phyloP scores from a whole-genome alignment of 92 coral and sea anemone genomes.

The Epizoanthus rinbou region DNA sequence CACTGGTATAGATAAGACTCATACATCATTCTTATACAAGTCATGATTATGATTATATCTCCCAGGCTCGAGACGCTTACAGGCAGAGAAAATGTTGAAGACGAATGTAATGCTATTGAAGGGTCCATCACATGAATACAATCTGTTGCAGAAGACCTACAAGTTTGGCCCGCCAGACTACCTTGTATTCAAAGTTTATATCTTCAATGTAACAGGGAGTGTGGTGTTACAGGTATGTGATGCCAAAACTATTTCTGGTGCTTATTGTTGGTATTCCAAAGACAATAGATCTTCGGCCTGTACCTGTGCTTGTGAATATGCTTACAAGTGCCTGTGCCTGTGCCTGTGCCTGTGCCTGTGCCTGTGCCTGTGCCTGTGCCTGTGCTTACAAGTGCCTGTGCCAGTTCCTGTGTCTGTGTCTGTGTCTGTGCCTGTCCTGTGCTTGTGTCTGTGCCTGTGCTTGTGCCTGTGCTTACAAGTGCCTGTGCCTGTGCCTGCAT shows the following conservation, averaged over 20 bases:
- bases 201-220: constrained; percentile 48
- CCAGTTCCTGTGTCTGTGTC: background rate
- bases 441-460: background rate
- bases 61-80: background rate
- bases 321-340: background rate
- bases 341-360: background rate
- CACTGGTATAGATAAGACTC: background rate
- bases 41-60: background rate
- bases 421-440: background rate
- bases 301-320: too few relatives aligned
- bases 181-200: background rate
- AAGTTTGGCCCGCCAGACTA: constrained; percentile 42
- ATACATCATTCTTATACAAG: too few relatives aligned
- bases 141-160: constrained; percentile 2
- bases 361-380: background rate
- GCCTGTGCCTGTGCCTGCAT: too few relatives aligned
- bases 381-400: background rate
- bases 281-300: background rate
- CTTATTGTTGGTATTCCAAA: background rate
- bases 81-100: background rate
- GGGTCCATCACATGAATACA: background rate
- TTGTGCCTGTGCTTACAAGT: too few relatives aligned
- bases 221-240: background rate
- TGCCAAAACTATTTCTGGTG: background rate
- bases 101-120: background rate